A percentile compares a stretch with the other conserved stretches of the same genome.
These are phyloP conservation scores for Ceramica pisi DNA, from an alignment of 2,888 invertebrate genomes.

Conservation along the genomic window DNA sequence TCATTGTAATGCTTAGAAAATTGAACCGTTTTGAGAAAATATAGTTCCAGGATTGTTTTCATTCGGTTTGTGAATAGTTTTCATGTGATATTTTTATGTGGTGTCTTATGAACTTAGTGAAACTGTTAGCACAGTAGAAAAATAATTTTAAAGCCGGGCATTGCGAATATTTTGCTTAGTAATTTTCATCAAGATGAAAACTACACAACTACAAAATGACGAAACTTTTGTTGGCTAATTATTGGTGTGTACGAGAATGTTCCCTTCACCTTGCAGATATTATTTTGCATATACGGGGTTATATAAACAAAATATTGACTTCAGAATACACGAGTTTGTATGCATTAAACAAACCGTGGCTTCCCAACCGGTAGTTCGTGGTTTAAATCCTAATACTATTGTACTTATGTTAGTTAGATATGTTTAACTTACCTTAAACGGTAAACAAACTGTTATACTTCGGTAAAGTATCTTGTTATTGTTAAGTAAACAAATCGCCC, in stretches of 20 bases:
- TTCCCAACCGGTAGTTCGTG: slow-evolving; percentile 44
- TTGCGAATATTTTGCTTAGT: background rate
- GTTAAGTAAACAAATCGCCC: slow-evolving; percentile 43
- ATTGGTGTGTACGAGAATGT: background rate
- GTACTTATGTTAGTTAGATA: slow-evolving; percentile 31
- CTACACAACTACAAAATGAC: background rate
- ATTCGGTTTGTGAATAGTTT: slow-evolving; percentile 20
- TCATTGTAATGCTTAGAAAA: slow-evolving; percentile 52
- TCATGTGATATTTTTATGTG: slow-evolving; percentile 8
- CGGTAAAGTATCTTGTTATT: slow-evolving; percentile 37
- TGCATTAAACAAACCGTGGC: slow-evolving; percentile 29
- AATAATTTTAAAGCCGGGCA: background rate
- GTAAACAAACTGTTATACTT: slow-evolving; percentile 55
- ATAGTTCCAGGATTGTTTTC: slow-evolving; percentile 29
- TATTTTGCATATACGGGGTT: slow-evolving; percentile 5
- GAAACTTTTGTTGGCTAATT: background rate
- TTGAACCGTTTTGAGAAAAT: slow-evolving; percentile 37
- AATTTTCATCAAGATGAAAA: background rate
- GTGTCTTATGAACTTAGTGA: background rate
- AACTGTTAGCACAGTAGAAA: background rate
- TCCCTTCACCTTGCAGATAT: background rate
- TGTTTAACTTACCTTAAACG: slow-evolving; percentile 48
- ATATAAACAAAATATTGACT: slow-evolving; percentile 45
- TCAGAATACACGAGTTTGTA: slow-evolving; percentile 16
- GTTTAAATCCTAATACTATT: slow-evolving; percentile 45